Base-by-base conservation (phyloP, 1,140 invertebrate species). In the Drosophila varians region DNA sequence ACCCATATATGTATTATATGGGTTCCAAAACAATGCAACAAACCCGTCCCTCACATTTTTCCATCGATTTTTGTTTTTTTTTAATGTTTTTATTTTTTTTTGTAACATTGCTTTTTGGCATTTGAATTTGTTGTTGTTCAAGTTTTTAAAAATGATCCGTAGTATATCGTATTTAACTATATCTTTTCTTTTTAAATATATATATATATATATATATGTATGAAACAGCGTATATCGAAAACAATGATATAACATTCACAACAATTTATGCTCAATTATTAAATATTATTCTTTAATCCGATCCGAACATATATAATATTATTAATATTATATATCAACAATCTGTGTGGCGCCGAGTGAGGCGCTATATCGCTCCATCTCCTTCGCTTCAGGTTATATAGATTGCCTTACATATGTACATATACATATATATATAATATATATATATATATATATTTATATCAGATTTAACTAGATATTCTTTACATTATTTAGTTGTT, bases 161-260 rank as follows among this genome's bases (percentile, higher is more conserved):
- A n/a, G 21, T 55, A 65, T 66, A 52, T 72, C 36, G 43, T 61
- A 53, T 53, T 62, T 71, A 47, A 40, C 38, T 53, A 52, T 36
- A 36, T 28, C 40, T 21, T 60, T 36, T 28, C 36, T 69, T 12
- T 54, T 34, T 70, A 45, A 65, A 47, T 69, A 47, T 62, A 66
- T 60, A 73, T 73, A 73, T 49, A 64, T 14, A n/a, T 36, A n/a
- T 51, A 64, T 65, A 28, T 34, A 23, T 64, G n/a, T 36, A 23
- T 71, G 66, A 72, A 72, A 71, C 69, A 61, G 69, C 56, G 47
- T 72, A 83, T 86, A 83, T 83, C 79, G 82, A 83, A 83, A 83
- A 83, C 70, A 84, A 83, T 84, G 77, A 69, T 84, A 83, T 79
- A 83, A 83, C 79, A 86, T 83, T 84, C 75, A 83, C 79, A 83